Percentiles rank a stretch among this genome's conserved stretches.
Conservation (phyloP, 2,888 invertebrate species). For the Apodemia mormo region DNA sequence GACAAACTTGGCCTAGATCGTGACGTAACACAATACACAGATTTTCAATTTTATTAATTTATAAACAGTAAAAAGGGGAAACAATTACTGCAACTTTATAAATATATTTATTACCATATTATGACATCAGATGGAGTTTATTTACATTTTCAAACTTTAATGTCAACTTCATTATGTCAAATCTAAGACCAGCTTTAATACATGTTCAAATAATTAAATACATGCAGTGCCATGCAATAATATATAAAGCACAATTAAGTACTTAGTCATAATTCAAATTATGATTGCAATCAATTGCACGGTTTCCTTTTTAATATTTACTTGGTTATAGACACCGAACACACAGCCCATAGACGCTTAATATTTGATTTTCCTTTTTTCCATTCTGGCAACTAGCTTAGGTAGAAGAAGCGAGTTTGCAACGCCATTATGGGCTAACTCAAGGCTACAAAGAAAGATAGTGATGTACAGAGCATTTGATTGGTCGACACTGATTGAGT, state of each 20-base stretch:
- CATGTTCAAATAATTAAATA: too few species aligned
- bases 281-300: not conserved
- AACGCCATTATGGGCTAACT: too few species aligned
- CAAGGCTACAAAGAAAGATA: too few species aligned
- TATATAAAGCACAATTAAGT: not conserved
- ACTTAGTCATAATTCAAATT: not conserved
- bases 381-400: too few species aligned
- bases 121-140: too few species aligned
- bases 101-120: not conserved
- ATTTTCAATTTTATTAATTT: too few species aligned
- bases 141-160: not conserved
- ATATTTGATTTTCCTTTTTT: too few species aligned
- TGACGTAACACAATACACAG: not conserved
- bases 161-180: conserved; percentile 1
- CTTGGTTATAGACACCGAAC: not conserved
- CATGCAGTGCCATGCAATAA: not conserved
- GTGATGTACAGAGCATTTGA: too few species aligned
- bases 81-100: not conserved
- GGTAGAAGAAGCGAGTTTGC: too few species aligned
- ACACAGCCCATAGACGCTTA: too few species aligned
- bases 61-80: too few species aligned
- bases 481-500: too few species aligned
- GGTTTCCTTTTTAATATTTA: not conserved
- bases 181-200: not conserved
- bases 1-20: not conserved